Percentiles rank a stretch among this genome's conserved stretches.
phyloP scores from a whole-genome alignment of 2,888 invertebrate species.

The Andrena praecox region DNA sequence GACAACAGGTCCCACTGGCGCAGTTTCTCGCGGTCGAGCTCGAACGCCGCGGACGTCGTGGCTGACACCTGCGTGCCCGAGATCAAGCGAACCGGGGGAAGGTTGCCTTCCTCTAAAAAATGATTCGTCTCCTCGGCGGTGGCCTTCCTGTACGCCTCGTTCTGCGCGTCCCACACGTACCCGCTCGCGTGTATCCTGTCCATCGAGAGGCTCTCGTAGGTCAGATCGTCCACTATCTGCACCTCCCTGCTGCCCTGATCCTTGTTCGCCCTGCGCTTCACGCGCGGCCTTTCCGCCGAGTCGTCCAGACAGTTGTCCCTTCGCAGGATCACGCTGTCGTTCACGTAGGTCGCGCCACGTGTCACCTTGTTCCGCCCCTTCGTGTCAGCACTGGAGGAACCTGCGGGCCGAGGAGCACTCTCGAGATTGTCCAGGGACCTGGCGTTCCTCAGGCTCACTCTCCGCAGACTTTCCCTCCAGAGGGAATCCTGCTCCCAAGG shows the following conservation, averaged over 20 bases:
- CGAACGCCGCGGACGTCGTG: conserved; percentile 81
- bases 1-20: conserved; percentile 96
- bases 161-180: conserved; percentile 84
- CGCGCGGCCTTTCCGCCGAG: conserved; percentile 52
- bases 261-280: conserved; percentile 72
- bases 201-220: conserved; percentile 87
- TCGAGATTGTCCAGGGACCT: conserved; percentile 94
- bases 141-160: conserved; percentile 81
- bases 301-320: conserved; percentile 79
- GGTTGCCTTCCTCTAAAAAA: conserved; percentile 86
- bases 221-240: conserved; percentile 85
- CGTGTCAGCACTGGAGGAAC: conserved; percentile 41
- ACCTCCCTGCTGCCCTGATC: conserved; percentile 32
- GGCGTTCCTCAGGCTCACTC: conserved; percentile 93
- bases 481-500: conserved; percentile 94
- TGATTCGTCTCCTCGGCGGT: conserved; percentile 67
- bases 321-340: conserved; percentile 88
- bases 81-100: conserved; percentile 78
- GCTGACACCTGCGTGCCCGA: conserved; percentile 73
- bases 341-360: conserved; percentile 92
- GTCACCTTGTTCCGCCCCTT: conserved; percentile 86
- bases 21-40: conserved; percentile 93
- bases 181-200: conserved; percentile 80
- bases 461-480: conserved; percentile 92
- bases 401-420: conserved; percentile 48